phyloP scores from a whole-genome alignment of 2,797 vertebrate species.

The Pipistrellus pipistrellus region DNA sequence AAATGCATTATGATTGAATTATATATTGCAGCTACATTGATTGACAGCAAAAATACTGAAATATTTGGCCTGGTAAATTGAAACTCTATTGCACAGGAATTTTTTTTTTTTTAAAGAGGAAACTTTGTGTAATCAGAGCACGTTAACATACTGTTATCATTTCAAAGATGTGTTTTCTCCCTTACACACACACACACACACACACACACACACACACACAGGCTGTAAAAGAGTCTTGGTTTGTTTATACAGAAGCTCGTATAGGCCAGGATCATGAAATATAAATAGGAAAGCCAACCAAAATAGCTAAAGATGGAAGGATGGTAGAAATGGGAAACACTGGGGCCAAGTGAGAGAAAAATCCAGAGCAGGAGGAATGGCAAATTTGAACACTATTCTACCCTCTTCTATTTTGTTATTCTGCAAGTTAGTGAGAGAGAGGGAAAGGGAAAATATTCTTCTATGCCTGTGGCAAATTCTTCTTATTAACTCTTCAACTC shows the following conservation, averaged over 20 bases:
- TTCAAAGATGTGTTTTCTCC: slow-evolving; percentile 63
- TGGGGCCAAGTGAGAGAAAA: not conserved
- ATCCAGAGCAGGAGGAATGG: not conserved
- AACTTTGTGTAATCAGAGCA: slow-evolving; percentile 52
- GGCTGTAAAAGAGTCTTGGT: not conserved
- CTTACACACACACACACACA: not conserved
- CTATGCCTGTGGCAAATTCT: not conserved
- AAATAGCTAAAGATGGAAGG: not conserved
- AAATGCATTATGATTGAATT: slow-evolving; percentile 80
- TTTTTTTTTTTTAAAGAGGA: not conserved
- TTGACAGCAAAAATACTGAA: slow-evolving; percentile 79
- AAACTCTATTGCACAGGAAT: slow-evolving; percentile 39
- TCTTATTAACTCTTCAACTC: not conserved
- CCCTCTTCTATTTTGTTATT: not conserved
- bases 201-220: not conserved
- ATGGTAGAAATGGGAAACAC: not conserved
- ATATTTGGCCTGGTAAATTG: slow-evolving; percentile 75
- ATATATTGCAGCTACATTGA: slow-evolving; percentile 76
- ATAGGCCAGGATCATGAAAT: not conserved
- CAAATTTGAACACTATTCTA: fast-evolving
- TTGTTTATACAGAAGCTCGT: slow-evolving; percentile 26
- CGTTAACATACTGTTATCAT: slow-evolving; percentile 63
- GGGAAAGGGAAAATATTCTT: not conserved
- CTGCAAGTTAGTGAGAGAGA: not conserved
- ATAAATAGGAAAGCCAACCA: not conserved